Conservation (phyloP, 2,888 invertebrate genomes). For the Chymomyza procnemis region DNA sequence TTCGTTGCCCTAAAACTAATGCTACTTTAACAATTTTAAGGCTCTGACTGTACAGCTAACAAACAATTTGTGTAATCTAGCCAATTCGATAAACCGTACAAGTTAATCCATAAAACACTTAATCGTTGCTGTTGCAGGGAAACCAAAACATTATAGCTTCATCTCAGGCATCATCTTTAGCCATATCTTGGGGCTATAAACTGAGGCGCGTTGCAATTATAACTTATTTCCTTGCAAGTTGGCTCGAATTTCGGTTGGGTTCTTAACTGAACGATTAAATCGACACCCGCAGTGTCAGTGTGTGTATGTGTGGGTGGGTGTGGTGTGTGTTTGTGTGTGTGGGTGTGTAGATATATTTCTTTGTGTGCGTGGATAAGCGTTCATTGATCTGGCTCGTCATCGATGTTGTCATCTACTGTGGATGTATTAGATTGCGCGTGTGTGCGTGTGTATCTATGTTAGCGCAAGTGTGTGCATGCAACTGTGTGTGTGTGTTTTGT, state of each 20-base stretch:
- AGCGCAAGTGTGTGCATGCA: conserved; percentile 9
- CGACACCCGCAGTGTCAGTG: conserved; percentile 6
- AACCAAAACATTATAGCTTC: neutral
- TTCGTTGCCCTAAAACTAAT: no score
- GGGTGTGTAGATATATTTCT: no score
- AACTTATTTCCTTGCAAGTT: conserved; percentile 52
- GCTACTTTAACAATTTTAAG: neutral
- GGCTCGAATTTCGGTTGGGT: conserved; percentile 45
- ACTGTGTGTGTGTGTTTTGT: neutral
- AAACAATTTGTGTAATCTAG: conserved; percentile 3
- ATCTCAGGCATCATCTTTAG: neutral
- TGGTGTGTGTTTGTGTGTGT: conserved; percentile 7
- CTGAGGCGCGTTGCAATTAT: conserved; percentile 47
- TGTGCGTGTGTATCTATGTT: no score
- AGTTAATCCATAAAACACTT: neutral
- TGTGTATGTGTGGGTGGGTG: conserved; percentile 1
- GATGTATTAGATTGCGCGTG: neutral
- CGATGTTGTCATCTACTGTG: conserved; percentile 1
- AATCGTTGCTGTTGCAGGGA: neutral
- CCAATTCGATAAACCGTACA: neutral
- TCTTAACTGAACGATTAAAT: conserved; percentile 34
- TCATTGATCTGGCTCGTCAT: conserved; percentile 60
- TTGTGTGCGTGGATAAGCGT: conserved; percentile 28
- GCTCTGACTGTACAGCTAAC: neutral
- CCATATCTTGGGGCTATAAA: conserved; percentile 35